Evolutionary conservation across 2,113 vertebrate species (phyloP).

Genomic region (Polyodon spathula): DNA sequence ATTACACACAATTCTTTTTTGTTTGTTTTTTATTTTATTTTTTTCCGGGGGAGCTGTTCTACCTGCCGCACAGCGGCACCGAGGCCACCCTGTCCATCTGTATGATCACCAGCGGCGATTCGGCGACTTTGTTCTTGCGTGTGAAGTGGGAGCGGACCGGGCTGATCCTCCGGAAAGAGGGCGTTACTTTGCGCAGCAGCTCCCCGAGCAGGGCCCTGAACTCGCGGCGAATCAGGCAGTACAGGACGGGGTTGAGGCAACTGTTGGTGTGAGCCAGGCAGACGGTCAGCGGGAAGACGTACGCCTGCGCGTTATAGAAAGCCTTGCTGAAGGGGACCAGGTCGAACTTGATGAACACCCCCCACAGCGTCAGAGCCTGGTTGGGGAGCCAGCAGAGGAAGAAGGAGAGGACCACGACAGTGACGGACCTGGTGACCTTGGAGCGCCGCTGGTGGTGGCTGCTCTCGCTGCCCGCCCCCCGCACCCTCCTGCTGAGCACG

Average conservation of each 20-base stretch:
- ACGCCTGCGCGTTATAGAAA: conserved; percentile 64
- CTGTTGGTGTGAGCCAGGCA: conserved; percentile 67
- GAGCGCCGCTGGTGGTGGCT: conserved; percentile 47
- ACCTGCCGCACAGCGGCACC: conserved; percentile 7
- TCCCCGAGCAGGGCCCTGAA: conserved; percentile 52
- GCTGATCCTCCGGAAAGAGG: conserved; percentile 28
- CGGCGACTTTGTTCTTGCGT: conserved; percentile 41
- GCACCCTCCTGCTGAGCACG: conserved; percentile 42
- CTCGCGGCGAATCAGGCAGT: conserved; percentile 64
- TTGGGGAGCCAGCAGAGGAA: conserved; percentile 72
- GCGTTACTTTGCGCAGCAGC: conserved; percentile 47
- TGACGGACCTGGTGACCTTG: conserved; percentile 59
- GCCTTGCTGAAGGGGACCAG: conserved; percentile 61
- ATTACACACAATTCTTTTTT: too few relatives aligned
- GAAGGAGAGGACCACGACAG: conserved; percentile 61
- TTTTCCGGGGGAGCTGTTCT: not conserved
- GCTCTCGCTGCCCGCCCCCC: conserved; percentile 32
- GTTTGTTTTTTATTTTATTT: too few relatives aligned
- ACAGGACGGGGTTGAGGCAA: conserved; percentile 66
- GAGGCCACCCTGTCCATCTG: conserved; percentile 38
- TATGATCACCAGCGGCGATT: conserved; percentile 37
- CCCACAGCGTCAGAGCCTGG: conserved; percentile 65
- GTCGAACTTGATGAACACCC: conserved; percentile 64
- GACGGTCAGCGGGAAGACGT: conserved; percentile 60
- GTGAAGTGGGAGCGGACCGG: conserved; percentile 14